Percentiles rank a stretch among this genome's conserved stretches.
These are phyloP conservation scores for Apamea crenata DNA, from an alignment of 2,888 invertebrate genomes.

Conservation along the genomic window DNA sequence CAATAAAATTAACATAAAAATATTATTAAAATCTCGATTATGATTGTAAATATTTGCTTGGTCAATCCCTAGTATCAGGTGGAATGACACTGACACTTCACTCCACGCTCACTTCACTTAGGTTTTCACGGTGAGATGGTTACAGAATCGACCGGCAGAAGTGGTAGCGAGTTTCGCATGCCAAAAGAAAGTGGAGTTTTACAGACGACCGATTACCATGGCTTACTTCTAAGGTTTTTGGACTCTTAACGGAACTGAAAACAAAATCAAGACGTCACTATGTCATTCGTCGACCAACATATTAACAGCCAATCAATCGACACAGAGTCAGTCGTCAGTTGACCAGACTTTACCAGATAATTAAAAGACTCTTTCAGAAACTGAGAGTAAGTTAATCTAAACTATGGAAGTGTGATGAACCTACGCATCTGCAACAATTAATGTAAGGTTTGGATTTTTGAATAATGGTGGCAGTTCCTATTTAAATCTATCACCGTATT, in stretches of 20 bases:
- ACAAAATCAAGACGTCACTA: neutral
- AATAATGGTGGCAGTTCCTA: neutral
- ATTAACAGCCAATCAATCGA: neutral
- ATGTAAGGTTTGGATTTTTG: neutral
- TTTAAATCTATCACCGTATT: neutral
- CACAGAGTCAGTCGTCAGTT: neutral
- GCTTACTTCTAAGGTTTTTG: neutral
- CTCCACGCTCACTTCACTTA: no score
- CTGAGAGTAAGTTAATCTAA: neutral
- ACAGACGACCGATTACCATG: neutral
- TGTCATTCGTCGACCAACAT: neutral
- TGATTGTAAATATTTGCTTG: no score
- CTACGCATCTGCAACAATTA: neutral
- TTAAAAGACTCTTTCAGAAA: neutral
- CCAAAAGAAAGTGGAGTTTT: neutral
- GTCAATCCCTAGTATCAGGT: no score
- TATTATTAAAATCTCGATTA: no score
- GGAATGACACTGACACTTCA: no score
- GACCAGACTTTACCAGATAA: neutral
- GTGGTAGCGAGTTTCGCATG: slow-evolving; percentile 60
- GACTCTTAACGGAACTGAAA: neutral
- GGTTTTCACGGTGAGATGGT: no score
- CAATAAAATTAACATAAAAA: no score
- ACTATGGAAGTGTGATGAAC: neutral
- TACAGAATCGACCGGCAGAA: no score